Base-by-base conservation (phyloP, 2,113 vertebrate species). In the Salminus brasiliensis region DNA sequence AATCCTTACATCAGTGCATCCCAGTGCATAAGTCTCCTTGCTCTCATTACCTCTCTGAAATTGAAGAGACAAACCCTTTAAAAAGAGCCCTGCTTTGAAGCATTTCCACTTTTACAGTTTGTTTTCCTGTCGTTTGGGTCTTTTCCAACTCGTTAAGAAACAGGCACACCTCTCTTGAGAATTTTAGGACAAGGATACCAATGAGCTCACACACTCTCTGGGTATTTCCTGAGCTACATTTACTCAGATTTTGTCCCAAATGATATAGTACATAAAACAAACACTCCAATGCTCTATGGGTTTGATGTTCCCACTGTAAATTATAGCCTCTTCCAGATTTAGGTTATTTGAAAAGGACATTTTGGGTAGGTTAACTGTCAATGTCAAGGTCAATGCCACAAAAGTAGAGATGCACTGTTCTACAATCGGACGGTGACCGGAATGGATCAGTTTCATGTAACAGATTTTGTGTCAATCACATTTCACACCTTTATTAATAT, bases 121-220 rank as follows among this genome's bases (percentile, higher is more conserved):
- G n/a, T n/a, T 59, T 70, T 60, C 45, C 62, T 67, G n/a, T 0
- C 16, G 15, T 59, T 70, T 23, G 32, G 36, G 60, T 41, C 65
- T 73, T 72, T 49, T 45, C 27, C 30, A 72, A 30, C 41, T 34
- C 18, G 49, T 39, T 57, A 59, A 32, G 60, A 77, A 80, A 80
- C 11, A 72, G 34, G 49, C 78, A 76, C 82, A 80, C 67, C 12
- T 69, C 73, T 67, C 78, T 12, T 25, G 60, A 47, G 59, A 79
- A 67, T 65, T 66, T 15, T 73, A 73, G 18, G 63, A 25, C 13
- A 32, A 72, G 59, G 23, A 57, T 43, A 32, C 13, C 27, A 52
- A 36, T 21, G 9, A 45, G 72, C n/a, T 71, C 21, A 27, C 36
- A 32, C 47, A 71, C 21, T 30, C 62, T 47, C 65, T 55, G 36